Evolutionary conservation across 2,797 vertebrate species (phyloP).

Genomic region (Arctocebus calabarensis): DNA sequence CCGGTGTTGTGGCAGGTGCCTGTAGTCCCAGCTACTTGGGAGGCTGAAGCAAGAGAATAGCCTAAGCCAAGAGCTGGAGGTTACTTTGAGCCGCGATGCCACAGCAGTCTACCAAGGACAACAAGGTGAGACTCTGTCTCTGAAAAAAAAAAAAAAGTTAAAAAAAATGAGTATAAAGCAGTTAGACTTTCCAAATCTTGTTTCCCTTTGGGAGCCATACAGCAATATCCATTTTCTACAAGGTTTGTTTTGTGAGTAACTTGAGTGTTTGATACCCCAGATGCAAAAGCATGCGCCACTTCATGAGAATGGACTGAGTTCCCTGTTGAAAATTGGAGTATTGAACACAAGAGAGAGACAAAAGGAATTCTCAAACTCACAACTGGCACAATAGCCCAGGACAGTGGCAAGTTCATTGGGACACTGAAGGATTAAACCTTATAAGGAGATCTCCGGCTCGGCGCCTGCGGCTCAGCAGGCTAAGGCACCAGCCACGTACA

Average conservation of each 20-base stretch:
- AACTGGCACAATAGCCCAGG: neutral
- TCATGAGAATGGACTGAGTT: neutral
- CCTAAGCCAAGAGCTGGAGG: too few relatives aligned
- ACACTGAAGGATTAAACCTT: neutral
- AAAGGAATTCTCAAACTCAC: neutral
- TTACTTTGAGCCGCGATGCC: too few relatives aligned
- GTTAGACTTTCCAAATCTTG: neutral
- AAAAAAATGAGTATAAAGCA: too few relatives aligned
- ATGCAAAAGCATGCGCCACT: neutral
- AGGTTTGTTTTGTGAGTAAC: neutral
- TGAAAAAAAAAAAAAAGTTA: too few relatives aligned
- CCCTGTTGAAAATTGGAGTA: neutral
- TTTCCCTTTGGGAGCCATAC: neutral
- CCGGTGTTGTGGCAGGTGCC: too few relatives aligned
- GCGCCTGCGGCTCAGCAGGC: too few relatives aligned
- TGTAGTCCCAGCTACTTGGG: too few relatives aligned
- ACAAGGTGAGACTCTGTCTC: too few relatives aligned
- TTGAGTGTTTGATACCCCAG: neutral
- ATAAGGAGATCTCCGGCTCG: too few relatives aligned
- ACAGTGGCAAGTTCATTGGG: neutral
- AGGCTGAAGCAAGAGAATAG: too few relatives aligned
- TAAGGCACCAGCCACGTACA: too few relatives aligned
- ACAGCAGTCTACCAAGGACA: too few relatives aligned
- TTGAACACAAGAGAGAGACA: neutral
- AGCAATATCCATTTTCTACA: neutral